Conservation (phyloP, 2,113 vertebrate species). For the Geococcyx californianus region DNA sequence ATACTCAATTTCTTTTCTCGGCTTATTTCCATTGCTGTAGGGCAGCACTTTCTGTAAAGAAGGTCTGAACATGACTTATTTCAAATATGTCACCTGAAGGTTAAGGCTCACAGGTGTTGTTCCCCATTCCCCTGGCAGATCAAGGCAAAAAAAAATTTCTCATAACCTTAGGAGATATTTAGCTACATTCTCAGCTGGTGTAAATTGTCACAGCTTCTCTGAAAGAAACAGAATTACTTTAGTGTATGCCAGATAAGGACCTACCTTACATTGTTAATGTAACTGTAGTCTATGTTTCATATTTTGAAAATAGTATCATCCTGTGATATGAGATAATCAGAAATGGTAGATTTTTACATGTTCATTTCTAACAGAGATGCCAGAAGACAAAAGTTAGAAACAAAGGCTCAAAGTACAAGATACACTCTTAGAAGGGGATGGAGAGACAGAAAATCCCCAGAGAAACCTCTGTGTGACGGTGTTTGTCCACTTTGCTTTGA, state of each 20-base stretch:
- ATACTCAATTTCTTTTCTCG: constrained; percentile 30
- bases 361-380: background rate
- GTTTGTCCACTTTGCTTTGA: background rate
- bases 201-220: background rate
- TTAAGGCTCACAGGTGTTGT: constrained; percentile 44
- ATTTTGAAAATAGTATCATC: background rate
- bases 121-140: background rate
- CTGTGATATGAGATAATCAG: background rate
- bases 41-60: constrained; percentile 46
- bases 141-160: constrained; percentile 3
- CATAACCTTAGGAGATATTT: background rate
- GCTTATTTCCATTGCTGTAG: constrained; percentile 50
- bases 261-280: background rate
- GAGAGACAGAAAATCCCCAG: background rate
- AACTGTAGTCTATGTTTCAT: background rate
- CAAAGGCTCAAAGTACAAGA: background rate
- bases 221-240: background rate
- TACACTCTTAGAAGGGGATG: background rate
- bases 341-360: background rate
- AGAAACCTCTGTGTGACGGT: background rate
- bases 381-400: background rate
- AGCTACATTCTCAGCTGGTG: background rate
- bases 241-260: background rate
- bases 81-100: constrained; percentile 58
- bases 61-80: constrained; percentile 49